Percentiles rank a stretch among this genome's conserved stretches.
phyloP scores from a whole-genome alignment of 1,140 invertebrate genomes.

The Ruditapes philippinarum region DNA sequence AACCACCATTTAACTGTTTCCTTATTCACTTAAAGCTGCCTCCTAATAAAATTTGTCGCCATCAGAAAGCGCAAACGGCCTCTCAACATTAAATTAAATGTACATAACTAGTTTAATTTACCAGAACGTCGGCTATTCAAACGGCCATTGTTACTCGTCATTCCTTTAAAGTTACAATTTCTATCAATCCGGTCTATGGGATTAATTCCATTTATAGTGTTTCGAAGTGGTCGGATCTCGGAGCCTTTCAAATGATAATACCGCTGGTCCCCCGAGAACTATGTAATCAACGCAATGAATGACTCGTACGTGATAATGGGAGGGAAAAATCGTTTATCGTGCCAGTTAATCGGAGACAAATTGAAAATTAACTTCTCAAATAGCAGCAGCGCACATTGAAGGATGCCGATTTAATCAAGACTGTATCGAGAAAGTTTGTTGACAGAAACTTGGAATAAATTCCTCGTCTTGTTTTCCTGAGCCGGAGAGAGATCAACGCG shows the following conservation, averaged over 20 bases:
- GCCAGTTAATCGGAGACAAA: conserved; percentile 67
- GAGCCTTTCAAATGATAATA: conserved; percentile 66
- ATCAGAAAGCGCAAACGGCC: conserved; percentile 16
- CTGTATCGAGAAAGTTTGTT: conserved; percentile 49
- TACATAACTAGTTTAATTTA: conserved; percentile 65
- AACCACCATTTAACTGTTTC: neutral
- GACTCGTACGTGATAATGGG: conserved; percentile 60
- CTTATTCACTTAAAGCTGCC: conserved; percentile 49
- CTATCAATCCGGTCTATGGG: conserved; percentile 46
- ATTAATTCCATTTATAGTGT: conserved; percentile 67
- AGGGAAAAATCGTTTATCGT: conserved; percentile 60
- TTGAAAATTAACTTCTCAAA: conserved; percentile 71
- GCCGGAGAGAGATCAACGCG: neutral
- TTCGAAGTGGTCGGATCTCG: neutral
- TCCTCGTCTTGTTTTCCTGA: conserved; percentile 1
- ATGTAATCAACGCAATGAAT: conserved; percentile 64
- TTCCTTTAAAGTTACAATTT: conserved; percentile 68
- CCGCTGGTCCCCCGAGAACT: conserved; percentile 40
- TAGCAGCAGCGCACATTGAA: conserved; percentile 54
- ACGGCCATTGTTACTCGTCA: conserved; percentile 46
- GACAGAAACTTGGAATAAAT: conserved; percentile 42
- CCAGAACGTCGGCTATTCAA: conserved; percentile 42
- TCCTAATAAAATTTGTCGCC: conserved; percentile 53
- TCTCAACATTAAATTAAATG: conserved; percentile 59
- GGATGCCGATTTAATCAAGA: conserved; percentile 68